Conservation (phyloP, 2,888 invertebrate species). For the Ophraella communa region DNA sequence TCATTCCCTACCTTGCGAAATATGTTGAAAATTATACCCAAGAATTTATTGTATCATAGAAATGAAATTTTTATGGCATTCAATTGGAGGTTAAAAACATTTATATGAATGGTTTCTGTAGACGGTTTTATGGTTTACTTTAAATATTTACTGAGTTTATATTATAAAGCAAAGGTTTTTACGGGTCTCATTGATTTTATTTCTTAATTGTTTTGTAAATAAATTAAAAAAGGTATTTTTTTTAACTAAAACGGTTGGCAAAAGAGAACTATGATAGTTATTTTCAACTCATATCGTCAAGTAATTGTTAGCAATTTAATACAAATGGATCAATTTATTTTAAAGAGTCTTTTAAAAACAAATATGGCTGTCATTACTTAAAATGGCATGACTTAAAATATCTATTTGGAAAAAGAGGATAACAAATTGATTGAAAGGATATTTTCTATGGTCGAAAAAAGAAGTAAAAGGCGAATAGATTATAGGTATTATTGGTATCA, state of each 20-base stretch:
- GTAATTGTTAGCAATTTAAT: conserved; percentile 12
- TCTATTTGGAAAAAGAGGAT: conserved; percentile 1
- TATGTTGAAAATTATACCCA: too few species aligned
- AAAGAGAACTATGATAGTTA: conserved; percentile 3
- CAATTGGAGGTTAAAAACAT: too few species aligned
- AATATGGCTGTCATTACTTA: conserved; percentile 17
- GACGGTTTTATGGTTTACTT: too few species aligned
- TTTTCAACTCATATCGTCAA: conserved; percentile 10
- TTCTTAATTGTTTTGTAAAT: background rate
- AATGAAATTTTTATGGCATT: too few species aligned
- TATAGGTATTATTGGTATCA: too few species aligned
- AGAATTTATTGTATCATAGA: too few species aligned
- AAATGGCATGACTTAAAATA: conserved; percentile 13
- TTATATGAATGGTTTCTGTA: too few species aligned
- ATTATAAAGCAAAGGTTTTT: too few species aligned
- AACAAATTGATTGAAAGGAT: background rate
- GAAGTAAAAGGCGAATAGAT: too few species aligned
- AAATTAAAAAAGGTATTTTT: too few species aligned
- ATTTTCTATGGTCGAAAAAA: background rate
- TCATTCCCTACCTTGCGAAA: background rate
- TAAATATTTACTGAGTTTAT: too few species aligned
- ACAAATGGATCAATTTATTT: conserved; percentile 2
- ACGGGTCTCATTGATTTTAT: background rate
- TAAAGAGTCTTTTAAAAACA: conserved; percentile 14
- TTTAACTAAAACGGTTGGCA: too few species aligned